Evolutionary conservation across 2,888 invertebrate genomes (phyloP), one percentile per base, ranked within the genome.

Genomic region (Buathra laborator): DNA sequence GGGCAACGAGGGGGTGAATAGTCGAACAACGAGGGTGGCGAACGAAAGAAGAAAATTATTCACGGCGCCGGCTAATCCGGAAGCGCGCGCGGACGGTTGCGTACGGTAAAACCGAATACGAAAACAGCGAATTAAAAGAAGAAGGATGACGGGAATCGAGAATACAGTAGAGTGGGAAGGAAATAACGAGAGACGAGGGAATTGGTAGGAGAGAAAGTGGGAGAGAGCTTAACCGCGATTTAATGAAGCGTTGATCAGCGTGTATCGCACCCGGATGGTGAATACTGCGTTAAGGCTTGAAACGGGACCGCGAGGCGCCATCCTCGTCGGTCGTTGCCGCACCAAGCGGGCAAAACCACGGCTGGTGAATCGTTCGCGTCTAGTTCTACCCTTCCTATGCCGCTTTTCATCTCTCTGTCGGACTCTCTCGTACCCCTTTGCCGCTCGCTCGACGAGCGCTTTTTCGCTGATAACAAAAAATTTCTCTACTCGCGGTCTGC

Each of bases 221-320:
- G 79, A 74, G 59, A 44, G 74, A 74, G 76, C 71, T 85, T 77
- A 86, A 85, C 79, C 85, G 81, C 77, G 76, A 86, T 83, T 86
- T 84, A 83, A 86, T 86, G 87, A 87, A 86, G 83, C 87, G 81
- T 82, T 86, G 85, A 87, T 87, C 85, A 80, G 59, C 83, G 81
- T 62, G 66, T 51, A 66, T n/a, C 19, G n/a, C 29, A 53, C 53
- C 19, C 51, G 78, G 37, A 37, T 48, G 24, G 72, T 51, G 29
- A 37, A 19, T 46, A 70, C 32, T 44, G 75, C 37, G 37, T 66
- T 68, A 67, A 32, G 46, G 62, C 37, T 59, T n/a, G 16, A 4
- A 43, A 56, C 59, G 82, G 78, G 72, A 78, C 67, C 84, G 32
- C 19, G 59, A 70, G 19, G 77, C 68, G 82, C 82, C 67, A 53